Evolutionary conservation across 2,113 vertebrate species (phyloP).

Genomic region (Dryoscopus gambensis): DNA sequence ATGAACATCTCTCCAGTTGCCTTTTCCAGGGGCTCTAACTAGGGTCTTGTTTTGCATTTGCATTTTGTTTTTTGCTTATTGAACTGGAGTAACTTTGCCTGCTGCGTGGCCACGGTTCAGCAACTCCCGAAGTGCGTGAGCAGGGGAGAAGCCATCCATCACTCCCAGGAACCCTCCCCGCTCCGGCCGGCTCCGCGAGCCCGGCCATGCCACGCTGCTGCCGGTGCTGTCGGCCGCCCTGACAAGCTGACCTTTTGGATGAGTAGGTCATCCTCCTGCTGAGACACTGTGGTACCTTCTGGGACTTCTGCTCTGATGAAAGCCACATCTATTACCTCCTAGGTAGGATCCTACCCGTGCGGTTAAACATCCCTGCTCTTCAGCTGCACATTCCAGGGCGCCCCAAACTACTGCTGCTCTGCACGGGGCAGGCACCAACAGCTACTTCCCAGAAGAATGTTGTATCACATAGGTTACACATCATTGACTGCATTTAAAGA

Average conservation of each 20-base stretch:
- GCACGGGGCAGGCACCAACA: background rate
- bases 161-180: background rate
- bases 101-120: conserved; percentile 22
- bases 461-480: accelerated
- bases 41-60: background rate
- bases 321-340: conserved; percentile 6
- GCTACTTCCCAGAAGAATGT: background rate
- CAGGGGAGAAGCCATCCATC: conserved; percentile 37
- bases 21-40: background rate
- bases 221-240: background rate
- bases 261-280: conserved; percentile 8
- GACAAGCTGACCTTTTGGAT: conserved; percentile 33
- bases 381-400: background rate
- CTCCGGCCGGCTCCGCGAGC: background rate
- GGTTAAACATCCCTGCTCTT: background rate
- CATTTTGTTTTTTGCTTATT: conserved; percentile 17
- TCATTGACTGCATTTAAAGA: background rate
- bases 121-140: background rate
- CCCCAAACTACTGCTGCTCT: background rate
- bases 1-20: background rate
- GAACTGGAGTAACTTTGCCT: conserved; percentile 26
- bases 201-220: background rate
- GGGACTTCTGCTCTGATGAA: conserved; percentile 25
- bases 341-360: background rate
- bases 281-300: background rate